Evolutionary conservation across 2,113 vertebrate genomes (phyloP).

Genomic region (Alectura lathami): DNA sequence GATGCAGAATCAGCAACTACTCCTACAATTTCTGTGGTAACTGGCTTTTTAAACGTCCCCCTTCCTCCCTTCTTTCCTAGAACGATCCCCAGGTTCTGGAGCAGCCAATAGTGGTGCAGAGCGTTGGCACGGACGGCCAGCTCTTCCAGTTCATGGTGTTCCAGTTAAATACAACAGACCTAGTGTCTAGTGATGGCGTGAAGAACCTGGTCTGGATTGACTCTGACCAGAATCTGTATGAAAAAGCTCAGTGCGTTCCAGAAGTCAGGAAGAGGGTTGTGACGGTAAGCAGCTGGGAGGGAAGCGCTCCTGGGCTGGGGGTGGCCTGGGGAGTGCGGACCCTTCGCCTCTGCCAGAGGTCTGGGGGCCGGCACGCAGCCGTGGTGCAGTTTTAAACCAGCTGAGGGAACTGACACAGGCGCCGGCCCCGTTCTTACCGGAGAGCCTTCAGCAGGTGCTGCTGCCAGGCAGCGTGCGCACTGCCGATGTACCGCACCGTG

Average conservation of each 20-base stretch:
- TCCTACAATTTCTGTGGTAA: not conserved
- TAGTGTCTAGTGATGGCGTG: slow-evolving; percentile 77
- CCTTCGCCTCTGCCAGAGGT: not conserved
- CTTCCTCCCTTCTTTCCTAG: slow-evolving; percentile 48
- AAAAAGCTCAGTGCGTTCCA: slow-evolving; percentile 80
- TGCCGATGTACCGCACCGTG: not conserved
- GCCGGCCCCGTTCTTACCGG: not conserved
- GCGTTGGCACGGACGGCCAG: slow-evolving; percentile 83
- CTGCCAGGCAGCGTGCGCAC: not conserved
- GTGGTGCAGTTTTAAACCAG: not conserved
- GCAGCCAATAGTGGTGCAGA: slow-evolving; percentile 84
- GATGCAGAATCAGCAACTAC: slow-evolving; percentile 59
- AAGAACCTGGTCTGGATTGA: slow-evolving; percentile 91
- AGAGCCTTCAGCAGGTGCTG: not conserved
- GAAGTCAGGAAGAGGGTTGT: slow-evolving; percentile 84
- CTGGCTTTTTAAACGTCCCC: not conserved
- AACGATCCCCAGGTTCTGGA: slow-evolving; percentile 78
- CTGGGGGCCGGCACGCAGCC: not conserved
- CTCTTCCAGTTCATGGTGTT: slow-evolving; percentile 88
- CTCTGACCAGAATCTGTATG: slow-evolving; percentile 81
- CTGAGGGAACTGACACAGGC: not conserved
- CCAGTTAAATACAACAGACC: slow-evolving; percentile 90
- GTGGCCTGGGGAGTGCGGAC: rapidly evolving
- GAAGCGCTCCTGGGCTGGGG: not conserved
- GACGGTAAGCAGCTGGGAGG: slow-evolving; percentile 72